phyloP scores from a whole-genome alignment of 1,140 invertebrate species.

The Harpegnathos saltator region DNA sequence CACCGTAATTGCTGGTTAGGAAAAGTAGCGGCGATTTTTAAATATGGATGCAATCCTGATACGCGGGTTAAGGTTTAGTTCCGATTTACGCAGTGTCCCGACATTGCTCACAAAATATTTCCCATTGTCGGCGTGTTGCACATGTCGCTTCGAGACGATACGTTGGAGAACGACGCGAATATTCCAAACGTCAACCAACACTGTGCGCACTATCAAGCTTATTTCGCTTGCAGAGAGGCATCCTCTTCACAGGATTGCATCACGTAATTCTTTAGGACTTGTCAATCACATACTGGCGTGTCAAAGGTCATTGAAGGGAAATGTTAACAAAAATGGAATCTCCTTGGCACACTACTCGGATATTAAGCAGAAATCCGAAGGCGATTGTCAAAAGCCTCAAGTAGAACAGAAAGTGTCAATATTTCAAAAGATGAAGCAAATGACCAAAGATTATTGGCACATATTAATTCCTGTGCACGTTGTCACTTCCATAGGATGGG shows the following conservation, averaged over 20 bases:
- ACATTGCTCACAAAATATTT: slow-evolving; percentile 52
- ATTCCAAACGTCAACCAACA: neutral
- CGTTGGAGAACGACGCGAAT: slow-evolving; percentile 23
- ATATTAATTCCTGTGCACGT: slow-evolving; percentile 96
- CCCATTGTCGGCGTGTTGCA: slow-evolving; percentile 44
- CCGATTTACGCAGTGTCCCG: slow-evolving; percentile 39
- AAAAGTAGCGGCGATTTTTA: slow-evolving; percentile 46
- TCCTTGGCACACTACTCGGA: slow-evolving; percentile 39
- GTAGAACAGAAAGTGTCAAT: slow-evolving; percentile 87
- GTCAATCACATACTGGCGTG: slow-evolving; percentile 35
- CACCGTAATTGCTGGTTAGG: slow-evolving; percentile 59
- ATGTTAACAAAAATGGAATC: slow-evolving; percentile 19
- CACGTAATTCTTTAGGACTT: slow-evolving; percentile 46
- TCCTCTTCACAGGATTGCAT: slow-evolving; percentile 17
- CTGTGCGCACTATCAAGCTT: neutral
- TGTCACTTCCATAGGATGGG: slow-evolving; percentile 94
- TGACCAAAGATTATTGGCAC: slow-evolving; percentile 98
- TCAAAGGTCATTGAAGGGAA: slow-evolving; percentile 17
- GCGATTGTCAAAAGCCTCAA: neutral
- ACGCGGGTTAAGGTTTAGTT: slow-evolving; percentile 58
- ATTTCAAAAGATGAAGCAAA: slow-evolving; percentile 94
- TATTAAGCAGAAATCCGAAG: slow-evolving; percentile 19
- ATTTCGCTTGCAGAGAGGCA: slow-evolving; percentile 55
- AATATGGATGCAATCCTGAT: slow-evolving; percentile 72
- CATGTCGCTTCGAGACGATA: slow-evolving; percentile 20